Percentiles rank a stretch among this genome's conserved stretches.
These are phyloP conservation scores for Theonella swinhoei DNA, from an alignment of 37 sponge, comb jelly and placozoan species.

Conservation along the genomic window DNA sequence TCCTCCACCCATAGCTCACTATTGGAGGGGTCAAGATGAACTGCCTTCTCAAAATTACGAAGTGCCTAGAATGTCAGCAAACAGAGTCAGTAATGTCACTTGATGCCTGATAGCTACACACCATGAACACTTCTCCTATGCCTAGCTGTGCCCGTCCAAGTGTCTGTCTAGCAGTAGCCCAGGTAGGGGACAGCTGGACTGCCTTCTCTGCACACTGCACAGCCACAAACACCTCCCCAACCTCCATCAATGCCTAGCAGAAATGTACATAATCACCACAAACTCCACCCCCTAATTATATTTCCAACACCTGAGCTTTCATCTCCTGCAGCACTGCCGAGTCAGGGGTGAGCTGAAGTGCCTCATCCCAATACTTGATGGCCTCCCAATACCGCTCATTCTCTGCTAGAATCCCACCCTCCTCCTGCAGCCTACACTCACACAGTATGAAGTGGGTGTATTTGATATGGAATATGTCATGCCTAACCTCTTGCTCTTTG, in stretches of 20 bases:
- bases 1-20: slow-evolving; percentile 65
- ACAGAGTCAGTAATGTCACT: neutral
- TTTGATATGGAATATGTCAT: too few species aligned
- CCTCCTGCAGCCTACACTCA: slow-evolving; percentile 42
- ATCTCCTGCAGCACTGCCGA: slow-evolving; percentile 69
- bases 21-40: slow-evolving; percentile 84
- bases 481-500: slow-evolving; percentile 49
- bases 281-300: neutral
- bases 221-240: slow-evolving; percentile 88
- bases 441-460: too few species aligned
- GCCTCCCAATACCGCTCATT: slow-evolving; percentile 81
- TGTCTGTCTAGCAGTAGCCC: slow-evolving; percentile 77
- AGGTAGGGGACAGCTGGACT: slow-evolving; percentile 51
- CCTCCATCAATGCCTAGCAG: slow-evolving; percentile 61
- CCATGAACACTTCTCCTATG: slow-evolving; percentile 88
- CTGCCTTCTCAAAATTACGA: slow-evolving; percentile 73
- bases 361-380: slow-evolving; percentile 78
- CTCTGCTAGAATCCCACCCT: slow-evolving; percentile 84
- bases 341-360: slow-evolving; percentile 69
- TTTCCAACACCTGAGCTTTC: slow-evolving; percentile 71
- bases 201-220: slow-evolving; percentile 84
- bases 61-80: slow-evolving; percentile 53
- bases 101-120: neutral
- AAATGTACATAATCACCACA: neutral
- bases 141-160: slow-evolving; percentile 91